Evolutionary conservation across 1,140 invertebrate species (phyloP), one percentile per base, ranked within the genome.

Genomic region (Teleogryllus occipitalis): DNA sequence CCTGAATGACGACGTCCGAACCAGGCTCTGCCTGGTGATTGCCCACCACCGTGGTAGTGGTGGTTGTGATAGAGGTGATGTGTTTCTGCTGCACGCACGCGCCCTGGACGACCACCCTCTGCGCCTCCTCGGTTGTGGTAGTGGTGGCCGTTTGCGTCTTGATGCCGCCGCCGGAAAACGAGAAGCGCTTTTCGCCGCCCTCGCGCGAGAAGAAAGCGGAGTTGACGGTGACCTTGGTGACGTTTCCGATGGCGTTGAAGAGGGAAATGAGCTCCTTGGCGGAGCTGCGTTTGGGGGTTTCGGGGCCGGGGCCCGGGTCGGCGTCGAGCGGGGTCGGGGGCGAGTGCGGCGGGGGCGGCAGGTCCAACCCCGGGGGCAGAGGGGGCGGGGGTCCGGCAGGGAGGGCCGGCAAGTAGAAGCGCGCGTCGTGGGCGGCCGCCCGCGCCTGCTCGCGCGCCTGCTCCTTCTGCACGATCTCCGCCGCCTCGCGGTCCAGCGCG

Each of bases 401-500:
- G 15, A 15, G 49, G 15, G 49, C 7, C 15, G 79, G 39, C 78
- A 77, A 7, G 75, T 85, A 82, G 83, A 84, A 83, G 80, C 83
- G 72, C 81, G 86, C 77, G 84, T 84, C 80, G 83, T 87, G 72
- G 82, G 81, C 78, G 83, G 79, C 85, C 83, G 84, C 39, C 82
- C 85, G 21, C 82, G 85, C 80, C 84, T 83, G 48, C 83, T 85
- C 83, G 48, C 83, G 85, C 22, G 86, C 87, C 80, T 88, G 87
- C 81, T 90, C 88, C 82, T 89, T 87, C 79, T 90, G 89, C 47
- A 95, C 89, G 80, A 95, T 93, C 83, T 92, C 91, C 0, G 90
- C 89, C 3, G 93, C 93, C 86, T 95, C 92, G 83, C 91, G 89
- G 84, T 95, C 93, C 39, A 95, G 85, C 83, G 94, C 93, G 83